phyloP scores from a whole-genome alignment of 2,113 vertebrate genomes.

The Macaca nemestrina region DNA sequence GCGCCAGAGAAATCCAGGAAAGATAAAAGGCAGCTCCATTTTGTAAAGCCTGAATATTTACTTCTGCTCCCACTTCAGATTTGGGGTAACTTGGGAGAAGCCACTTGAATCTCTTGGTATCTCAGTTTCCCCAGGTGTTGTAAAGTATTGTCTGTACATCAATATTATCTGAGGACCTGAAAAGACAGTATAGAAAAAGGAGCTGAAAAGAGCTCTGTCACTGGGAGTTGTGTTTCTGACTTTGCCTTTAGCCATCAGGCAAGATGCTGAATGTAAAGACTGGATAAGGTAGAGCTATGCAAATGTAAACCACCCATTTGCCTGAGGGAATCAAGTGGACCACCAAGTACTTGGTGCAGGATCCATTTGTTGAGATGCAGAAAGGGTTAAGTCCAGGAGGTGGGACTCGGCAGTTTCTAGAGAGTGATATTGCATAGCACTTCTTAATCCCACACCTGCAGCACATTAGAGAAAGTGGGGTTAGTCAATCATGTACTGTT shows the following conservation, averaged over 20 bases:
- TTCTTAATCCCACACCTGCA: slow-evolving; percentile 48
- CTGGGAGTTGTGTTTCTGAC: neutral
- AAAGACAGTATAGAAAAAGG: neutral
- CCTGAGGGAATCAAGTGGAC: neutral
- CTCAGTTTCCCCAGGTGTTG: neutral
- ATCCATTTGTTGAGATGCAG: slow-evolving; percentile 12
- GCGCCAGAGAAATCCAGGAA: neutral
- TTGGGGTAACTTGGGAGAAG: neutral
- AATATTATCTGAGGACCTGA: neutral
- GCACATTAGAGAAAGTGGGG: slow-evolving; percentile 60
- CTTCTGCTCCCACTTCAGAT: neutral
- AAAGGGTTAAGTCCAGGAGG: neutral
- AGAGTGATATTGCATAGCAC: neutral
- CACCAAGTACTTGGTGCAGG: neutral
- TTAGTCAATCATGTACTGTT: slow-evolving; percentile 59
- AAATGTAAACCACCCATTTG: neutral
- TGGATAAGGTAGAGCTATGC: neutral
- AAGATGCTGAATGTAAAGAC: neutral
- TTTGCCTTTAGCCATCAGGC: neutral
- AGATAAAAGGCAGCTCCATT: neutral
- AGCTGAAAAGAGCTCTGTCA: neutral
- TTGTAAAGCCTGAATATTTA: neutral
- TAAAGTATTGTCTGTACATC: neutral
- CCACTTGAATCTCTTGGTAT: neutral
- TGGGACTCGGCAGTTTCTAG: neutral